phyloP scores from a whole-genome alignment of 2,888 invertebrate species.

The Teleogryllus oceanicus region DNA sequence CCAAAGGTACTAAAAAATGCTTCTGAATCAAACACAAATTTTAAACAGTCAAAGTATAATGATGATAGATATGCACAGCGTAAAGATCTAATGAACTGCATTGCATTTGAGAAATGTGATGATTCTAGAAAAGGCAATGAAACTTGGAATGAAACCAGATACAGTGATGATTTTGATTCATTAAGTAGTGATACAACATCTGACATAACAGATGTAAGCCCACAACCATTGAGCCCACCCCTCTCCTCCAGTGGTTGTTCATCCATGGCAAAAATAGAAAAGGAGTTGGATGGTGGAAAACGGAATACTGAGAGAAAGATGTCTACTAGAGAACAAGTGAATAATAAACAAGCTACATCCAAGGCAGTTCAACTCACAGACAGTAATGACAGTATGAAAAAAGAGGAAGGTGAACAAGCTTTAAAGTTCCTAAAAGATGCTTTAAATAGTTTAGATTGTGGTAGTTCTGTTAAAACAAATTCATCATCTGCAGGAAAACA shows the following conservation, averaged over 20 bases:
- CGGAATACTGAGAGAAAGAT: background rate
- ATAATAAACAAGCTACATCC: background rate
- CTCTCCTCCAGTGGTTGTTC: background rate
- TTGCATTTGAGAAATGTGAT: background rate
- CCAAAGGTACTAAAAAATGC: too few relatives aligned
- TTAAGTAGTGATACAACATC: slow-evolving; percentile 10
- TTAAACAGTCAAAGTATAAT: too few relatives aligned
- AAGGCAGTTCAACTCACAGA: background rate
- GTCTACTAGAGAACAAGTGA: background rate
- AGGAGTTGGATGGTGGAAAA: background rate
- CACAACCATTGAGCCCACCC: background rate
- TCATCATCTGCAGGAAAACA: background rate
- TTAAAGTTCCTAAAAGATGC: background rate
- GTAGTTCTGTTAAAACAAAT: background rate
- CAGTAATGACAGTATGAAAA: background rate
- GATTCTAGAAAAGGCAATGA: background rate
- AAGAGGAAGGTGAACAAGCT: background rate
- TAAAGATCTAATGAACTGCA: background rate
- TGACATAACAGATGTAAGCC: background rate
- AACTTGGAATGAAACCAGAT: background rate
- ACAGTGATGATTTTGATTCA: slow-evolving; percentile 18
- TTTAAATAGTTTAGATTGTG: background rate
- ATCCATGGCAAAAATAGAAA: background rate
- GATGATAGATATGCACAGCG: background rate
- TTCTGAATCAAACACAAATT: too few relatives aligned